Base-by-base conservation (phyloP, 2,888 invertebrate species). In the Aethes cnicana region DNA sequence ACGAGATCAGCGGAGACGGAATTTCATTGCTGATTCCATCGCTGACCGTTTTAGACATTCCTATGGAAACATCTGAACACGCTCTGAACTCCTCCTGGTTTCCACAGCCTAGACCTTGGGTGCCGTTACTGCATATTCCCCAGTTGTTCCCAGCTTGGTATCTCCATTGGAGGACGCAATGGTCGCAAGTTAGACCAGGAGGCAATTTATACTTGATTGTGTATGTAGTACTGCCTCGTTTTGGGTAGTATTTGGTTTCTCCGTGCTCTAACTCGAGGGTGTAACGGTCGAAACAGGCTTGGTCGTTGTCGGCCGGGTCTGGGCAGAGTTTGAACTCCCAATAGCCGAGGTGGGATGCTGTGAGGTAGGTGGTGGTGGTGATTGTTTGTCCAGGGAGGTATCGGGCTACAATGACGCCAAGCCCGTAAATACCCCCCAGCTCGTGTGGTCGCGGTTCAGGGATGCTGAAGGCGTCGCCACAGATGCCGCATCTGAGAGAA, bases 111-210 rank as follows among this genome's bases (percentile, higher is more conserved):
- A 96, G 91, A 0, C 92, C 94, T 30, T 93, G 93, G 28, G 91
- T 92, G 0, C 94, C 94, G 66, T 94, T 92, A 0, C 78, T 79
- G 64, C 95, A 95, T 16, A 80, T 85, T 0, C 95, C 95, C 95
- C 95, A 96, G 72, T 95, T 95, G 70, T 95, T 95, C 0, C 94
- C 96, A 28, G 96, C 95, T 4, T 94, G 90, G 70, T 97, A 97
- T 61, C 93, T 91, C 97, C 97, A 97, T 67, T 97, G 97, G 0
- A 97, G 84, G 0, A 97, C 92, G 68, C 97, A 97, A 68, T 95
- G 95, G 0, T 91, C 90, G 68, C 97, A 97, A 6, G 92, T 91
- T 3, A 96, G 66, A 8, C 91, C 92, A 23, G 77, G 26, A 0
- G 90, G 92, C 0, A 94, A 80, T 47, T 91, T 87, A 57, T 93